phyloP scores from a whole-genome alignment of 1,140 invertebrate genomes.

The Cyclargus thomasi region DNA sequence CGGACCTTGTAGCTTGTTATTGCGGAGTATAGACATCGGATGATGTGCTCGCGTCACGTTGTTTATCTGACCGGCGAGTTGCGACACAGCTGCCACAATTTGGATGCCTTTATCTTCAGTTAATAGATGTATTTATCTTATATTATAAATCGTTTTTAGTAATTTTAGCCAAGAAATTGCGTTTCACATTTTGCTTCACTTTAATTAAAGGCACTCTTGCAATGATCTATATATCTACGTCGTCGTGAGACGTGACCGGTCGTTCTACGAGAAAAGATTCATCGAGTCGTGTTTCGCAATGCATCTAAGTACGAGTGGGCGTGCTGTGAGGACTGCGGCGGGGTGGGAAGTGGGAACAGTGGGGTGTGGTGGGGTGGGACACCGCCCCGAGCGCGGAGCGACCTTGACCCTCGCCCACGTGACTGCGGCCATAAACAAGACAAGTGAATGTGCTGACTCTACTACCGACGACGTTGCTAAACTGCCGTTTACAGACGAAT shows the following conservation, averaged over 20 bases:
- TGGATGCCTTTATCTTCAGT: background rate
- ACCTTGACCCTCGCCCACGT: constrained; percentile 1
- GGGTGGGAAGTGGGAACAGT: background rate
- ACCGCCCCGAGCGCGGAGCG: background rate
- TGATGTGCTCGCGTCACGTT: background rate
- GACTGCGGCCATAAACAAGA: background rate
- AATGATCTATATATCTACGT: background rate
- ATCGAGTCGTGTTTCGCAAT: background rate
- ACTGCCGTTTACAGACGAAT: background rate
- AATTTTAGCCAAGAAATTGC: background rate
- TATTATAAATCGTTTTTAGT: background rate
- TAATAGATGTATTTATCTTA: background rate
- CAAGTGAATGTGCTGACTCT: background rate
- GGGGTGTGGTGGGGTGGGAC: background rate
- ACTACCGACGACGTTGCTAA: background rate
- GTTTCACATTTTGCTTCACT: background rate
- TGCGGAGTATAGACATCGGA: background rate
- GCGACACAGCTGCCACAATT: background rate
- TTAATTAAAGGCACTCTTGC: background rate
- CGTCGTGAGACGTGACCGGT: background rate
- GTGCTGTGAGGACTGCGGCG: constrained; percentile 2
- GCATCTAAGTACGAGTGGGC: constrained; percentile 7
- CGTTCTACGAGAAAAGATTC: background rate
- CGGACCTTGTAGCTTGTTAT: background rate
- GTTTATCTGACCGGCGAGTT: background rate